Evolutionary conservation across 2,888 invertebrate species (phyloP).

Genomic region (Carpatolechia fugitivella): DNA sequence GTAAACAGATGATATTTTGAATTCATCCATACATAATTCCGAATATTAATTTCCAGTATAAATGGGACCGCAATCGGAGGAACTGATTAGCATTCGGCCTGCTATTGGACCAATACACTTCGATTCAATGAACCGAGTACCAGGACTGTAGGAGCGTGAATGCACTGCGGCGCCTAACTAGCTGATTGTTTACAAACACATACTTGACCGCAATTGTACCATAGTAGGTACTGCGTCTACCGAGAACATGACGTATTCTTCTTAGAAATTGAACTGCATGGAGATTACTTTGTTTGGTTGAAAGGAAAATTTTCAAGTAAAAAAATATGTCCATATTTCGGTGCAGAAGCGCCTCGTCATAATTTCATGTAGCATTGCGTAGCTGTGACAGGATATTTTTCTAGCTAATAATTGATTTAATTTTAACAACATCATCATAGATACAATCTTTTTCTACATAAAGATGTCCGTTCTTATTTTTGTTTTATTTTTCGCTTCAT

Average conservation of each 20-base stretch:
- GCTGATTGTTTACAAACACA: conserved; percentile 44
- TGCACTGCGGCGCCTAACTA: conserved; percentile 37
- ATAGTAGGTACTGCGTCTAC: background rate
- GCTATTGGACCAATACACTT: background rate
- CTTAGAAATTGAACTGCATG: background rate
- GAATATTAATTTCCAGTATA: background rate
- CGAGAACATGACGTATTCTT: background rate
- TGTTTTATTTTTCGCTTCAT: too few species aligned
- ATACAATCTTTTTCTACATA: too few species aligned
- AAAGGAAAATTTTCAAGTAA: background rate
- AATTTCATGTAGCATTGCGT: too few species aligned
- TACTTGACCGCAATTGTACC: background rate
- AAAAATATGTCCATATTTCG: too few species aligned
- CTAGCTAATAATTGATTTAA: too few species aligned
- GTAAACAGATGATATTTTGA: too few species aligned
- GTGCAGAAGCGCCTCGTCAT: too few species aligned
- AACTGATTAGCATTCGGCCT: background rate
- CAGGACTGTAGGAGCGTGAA: background rate
- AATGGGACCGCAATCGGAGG: background rate
- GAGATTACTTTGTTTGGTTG: background rate
- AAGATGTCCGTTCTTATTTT: too few species aligned
- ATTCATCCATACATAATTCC: too few species aligned
- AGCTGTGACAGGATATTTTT: too few species aligned
- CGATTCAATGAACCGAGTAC: background rate
- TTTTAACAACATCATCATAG: too few species aligned